These are phyloP conservation scores for Forbesichthys papilliferus DNA, from an alignment of 2,113 vertebrate genomes.

Conservation along the genomic window DNA sequence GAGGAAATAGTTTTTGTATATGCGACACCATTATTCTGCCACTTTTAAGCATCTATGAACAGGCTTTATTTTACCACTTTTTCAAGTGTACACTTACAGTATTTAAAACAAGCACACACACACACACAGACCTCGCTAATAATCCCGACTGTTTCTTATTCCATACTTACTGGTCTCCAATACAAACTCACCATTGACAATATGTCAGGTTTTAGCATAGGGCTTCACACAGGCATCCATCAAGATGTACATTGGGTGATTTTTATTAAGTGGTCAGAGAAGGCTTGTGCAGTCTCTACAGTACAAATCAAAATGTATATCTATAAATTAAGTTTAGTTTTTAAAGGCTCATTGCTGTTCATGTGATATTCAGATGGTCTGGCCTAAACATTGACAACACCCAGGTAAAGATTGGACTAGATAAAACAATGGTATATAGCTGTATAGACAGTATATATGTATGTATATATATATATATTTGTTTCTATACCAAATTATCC, in stretches of 20 bases:
- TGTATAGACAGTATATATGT: too few relatives aligned
- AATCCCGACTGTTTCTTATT: slow-evolving; percentile 38
- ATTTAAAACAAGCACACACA: slow-evolving; percentile 25
- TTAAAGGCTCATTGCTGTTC: slow-evolving; percentile 26
- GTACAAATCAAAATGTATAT: not conserved
- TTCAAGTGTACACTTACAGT: slow-evolving; percentile 33
- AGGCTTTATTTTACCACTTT: slow-evolving; percentile 43
- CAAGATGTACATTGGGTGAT: slow-evolving; percentile 13
- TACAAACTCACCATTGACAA: slow-evolving; percentile 21
- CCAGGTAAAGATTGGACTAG: slow-evolving; percentile 17
- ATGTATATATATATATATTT: too few relatives aligned
- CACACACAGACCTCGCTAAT: slow-evolving; percentile 23
- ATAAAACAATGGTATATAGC: not conserved
- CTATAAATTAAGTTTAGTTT: slow-evolving; percentile 8
- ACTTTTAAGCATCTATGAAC: slow-evolving; percentile 31
- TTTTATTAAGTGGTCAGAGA: slow-evolving; percentile 24
- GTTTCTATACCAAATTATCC: too few relatives aligned
- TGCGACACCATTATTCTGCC: slow-evolving; percentile 10
- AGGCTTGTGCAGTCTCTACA: slow-evolving; percentile 5
- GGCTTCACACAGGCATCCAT: slow-evolving; percentile 23
- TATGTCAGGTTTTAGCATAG: not conserved
- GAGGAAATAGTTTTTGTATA: not conserved
- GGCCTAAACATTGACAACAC: slow-evolving; percentile 17
- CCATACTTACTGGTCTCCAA: slow-evolving; percentile 42
- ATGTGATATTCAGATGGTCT: slow-evolving; percentile 20